phyloP scores from a whole-genome alignment of 2,113 vertebrate genomes.

The Euleptes europaea region DNA sequence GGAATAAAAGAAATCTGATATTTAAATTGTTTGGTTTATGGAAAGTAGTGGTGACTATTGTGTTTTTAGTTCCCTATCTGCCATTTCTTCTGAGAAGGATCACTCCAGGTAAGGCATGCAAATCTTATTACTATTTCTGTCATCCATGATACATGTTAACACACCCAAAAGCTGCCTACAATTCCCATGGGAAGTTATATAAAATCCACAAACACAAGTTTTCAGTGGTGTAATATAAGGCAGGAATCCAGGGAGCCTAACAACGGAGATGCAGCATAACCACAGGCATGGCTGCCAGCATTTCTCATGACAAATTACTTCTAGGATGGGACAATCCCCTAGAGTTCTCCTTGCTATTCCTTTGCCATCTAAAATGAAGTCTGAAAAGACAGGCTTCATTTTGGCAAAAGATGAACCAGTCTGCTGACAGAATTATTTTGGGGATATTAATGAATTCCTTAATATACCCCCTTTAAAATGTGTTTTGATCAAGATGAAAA shows the following conservation, averaged over 20 bases:
- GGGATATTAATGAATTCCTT: neutral
- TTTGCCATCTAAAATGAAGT: slow-evolving; percentile 9
- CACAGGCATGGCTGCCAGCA: slow-evolving; percentile 20
- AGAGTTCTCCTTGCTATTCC: slow-evolving; percentile 6
- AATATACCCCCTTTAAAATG: slow-evolving; percentile 7
- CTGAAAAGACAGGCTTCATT: neutral
- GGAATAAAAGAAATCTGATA: neutral
- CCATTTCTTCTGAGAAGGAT: neutral
- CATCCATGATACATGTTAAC: slow-evolving; percentile 15
- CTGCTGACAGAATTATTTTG: neutral
- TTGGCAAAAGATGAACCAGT: neutral
- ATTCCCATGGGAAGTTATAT: neutral
- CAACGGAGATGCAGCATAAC: slow-evolving; percentile 29
- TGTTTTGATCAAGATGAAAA: slow-evolving; percentile 39
- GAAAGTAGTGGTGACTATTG: neutral
- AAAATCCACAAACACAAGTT: neutral
- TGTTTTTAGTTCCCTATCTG: neutral
- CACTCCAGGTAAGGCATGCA: slow-evolving; percentile 4
- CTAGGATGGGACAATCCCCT: neutral
- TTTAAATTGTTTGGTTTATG: neutral
- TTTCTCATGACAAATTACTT: slow-evolving; percentile 18
- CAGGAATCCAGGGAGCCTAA: neutral
- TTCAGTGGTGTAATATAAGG: neutral
- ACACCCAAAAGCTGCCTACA: neutral
- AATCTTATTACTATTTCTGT: neutral